Percentiles rank a stretch among this genome's conserved stretches.
Evolutionary conservation across 2,797 vertebrate genomes (phyloP).

Genomic region (Ispidina lecontei): DNA sequence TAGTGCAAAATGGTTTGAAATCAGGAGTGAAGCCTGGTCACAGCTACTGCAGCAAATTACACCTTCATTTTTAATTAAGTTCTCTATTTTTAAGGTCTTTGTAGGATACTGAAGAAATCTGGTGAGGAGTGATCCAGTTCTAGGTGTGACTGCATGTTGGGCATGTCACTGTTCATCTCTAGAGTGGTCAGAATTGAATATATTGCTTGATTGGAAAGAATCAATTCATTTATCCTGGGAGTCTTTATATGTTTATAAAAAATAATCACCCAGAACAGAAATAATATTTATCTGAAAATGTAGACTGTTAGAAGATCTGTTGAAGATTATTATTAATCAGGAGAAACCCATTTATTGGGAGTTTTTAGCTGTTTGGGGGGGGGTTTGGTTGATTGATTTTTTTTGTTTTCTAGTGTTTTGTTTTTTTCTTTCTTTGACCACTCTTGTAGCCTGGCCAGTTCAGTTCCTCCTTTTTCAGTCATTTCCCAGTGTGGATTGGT

Average conservation of each 20-base stretch:
- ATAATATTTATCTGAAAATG: neutral
- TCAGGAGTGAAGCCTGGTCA: neutral
- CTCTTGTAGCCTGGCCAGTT: neutral
- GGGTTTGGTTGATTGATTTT: neutral
- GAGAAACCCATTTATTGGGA: neutral
- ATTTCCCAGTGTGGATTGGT: neutral
- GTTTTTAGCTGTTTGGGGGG: neutral
- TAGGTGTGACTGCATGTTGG: neutral
- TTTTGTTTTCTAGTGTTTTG: too few relatives aligned
- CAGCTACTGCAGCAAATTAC: neutral
- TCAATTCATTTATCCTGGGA: neutral
- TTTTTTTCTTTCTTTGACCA: neutral
- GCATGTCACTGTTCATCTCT: neutral
- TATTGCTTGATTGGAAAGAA: neutral
- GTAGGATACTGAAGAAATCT: neutral
- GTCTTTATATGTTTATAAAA: neutral
- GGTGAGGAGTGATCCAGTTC: neutral
- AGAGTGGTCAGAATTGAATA: neutral
- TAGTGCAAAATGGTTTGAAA: neutral
- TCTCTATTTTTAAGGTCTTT: too few relatives aligned
- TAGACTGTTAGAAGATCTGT: neutral
- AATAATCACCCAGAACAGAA: neutral
- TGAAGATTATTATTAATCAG: neutral
- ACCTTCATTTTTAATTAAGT: too few relatives aligned
- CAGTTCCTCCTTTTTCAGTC: neutral